Conservation (phyloP, 2,113 vertebrate species). For the Potamarius usumacintae region DNA sequence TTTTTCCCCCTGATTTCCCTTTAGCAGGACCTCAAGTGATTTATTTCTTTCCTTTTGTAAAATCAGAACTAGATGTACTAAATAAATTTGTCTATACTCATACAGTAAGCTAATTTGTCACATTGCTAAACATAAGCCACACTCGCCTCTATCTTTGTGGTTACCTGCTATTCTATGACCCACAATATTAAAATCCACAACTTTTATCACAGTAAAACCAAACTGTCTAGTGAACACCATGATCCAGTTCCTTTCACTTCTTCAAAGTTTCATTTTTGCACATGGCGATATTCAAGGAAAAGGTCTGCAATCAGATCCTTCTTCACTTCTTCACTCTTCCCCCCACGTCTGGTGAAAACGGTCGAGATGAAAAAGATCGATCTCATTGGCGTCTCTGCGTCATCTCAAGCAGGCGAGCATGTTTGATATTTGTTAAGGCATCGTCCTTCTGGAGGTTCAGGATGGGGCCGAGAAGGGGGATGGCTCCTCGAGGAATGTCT, state of each 20-base stretch:
- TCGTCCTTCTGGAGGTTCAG: conserved; percentile 1
- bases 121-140: neutral
- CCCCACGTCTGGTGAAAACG: neutral
- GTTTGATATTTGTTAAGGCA: conserved; percentile 2
- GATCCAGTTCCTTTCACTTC: neutral
- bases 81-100: neutral
- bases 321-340: neutral
- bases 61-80: neutral
- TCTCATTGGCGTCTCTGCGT: neutral
- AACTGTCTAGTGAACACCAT: neutral
- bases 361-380: neutral
- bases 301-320: neutral
- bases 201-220: neutral
- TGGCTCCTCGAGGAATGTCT: conserved; percentile 14
- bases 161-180: neutral
- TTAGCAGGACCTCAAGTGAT: neutral
- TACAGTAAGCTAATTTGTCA: neutral
- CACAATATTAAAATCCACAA: neutral
- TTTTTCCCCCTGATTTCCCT: neutral
- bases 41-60: neutral
- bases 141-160: neutral
- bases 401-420: neutral
- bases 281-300: neutral
- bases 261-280: neutral
- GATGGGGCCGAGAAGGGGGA: neutral